Evolutionary conservation across 2,888 invertebrate species (phyloP).

Genomic region (Lucinisca nassula): DNA sequence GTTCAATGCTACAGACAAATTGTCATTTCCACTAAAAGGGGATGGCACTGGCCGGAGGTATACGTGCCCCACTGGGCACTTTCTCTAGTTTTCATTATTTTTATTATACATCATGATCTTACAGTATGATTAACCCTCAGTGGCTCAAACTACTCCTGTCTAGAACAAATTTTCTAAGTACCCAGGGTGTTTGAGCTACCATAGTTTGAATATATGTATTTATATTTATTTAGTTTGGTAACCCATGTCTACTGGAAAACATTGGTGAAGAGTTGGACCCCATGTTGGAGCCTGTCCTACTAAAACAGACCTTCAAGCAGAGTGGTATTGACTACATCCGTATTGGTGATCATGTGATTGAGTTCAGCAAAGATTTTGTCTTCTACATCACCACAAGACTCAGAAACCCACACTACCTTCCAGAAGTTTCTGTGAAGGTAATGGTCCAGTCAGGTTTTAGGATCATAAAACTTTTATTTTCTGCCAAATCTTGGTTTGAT

Average conservation of each 20-base stretch:
- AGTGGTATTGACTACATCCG: conserved; percentile 91
- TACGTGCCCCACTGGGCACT: too few species aligned
- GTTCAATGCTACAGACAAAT: too few species aligned
- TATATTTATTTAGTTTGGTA: conserved; percentile 85
- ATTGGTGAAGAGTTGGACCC: conserved; percentile 91
- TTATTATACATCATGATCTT: too few species aligned
- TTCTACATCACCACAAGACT: conserved; percentile 96
- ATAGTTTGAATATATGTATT: not conserved
- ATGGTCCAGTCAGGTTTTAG: conserved; percentile 3
- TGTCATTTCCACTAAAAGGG: too few species aligned
- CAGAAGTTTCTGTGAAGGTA: conserved; percentile 96
- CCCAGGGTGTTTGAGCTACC: too few species aligned
- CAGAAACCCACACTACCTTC: conserved; percentile 96
- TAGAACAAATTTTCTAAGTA: too few species aligned
- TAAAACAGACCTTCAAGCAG: conserved; percentile 94
- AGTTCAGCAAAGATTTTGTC: conserved; percentile 94
- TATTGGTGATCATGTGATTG: conserved; percentile 94
- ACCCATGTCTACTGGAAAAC: conserved; percentile 94
- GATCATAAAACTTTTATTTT: too few species aligned
- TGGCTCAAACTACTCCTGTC: too few species aligned
- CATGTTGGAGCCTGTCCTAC: conserved; percentile 92
- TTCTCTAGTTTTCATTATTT: too few species aligned
- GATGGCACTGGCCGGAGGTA: too few species aligned
- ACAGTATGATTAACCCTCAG: too few species aligned
- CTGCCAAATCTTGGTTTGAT: too few species aligned